These are phyloP conservation scores for Mamestra configurata DNA, from an alignment of 1,140 invertebrate species.

Conservation along the genomic window DNA sequence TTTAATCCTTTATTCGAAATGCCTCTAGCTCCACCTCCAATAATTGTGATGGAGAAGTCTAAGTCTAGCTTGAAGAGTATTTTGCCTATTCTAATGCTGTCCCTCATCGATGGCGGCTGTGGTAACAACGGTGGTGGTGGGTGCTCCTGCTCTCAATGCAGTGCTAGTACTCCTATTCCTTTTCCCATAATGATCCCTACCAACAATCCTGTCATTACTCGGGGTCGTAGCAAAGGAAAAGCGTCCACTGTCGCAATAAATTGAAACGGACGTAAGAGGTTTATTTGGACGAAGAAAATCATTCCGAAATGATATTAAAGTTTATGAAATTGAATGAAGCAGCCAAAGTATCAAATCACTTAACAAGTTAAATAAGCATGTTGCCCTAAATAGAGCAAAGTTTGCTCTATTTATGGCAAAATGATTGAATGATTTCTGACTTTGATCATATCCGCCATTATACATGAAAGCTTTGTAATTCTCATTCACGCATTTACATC, in stretches of 20 bases:
- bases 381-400: too few species aligned
- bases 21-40: constrained; percentile 28
- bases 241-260: too few species aligned
- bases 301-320: too few species aligned
- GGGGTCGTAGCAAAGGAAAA: not conserved
- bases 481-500: too few species aligned
- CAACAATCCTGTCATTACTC: constrained; percentile 38
- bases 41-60: constrained; percentile 58
- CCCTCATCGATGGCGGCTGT: constrained; percentile 61
- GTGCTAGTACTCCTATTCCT: constrained; percentile 20
- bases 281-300: too few species aligned
- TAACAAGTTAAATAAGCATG: too few species aligned
- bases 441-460: too few species aligned
- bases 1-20: constrained; percentile 38
- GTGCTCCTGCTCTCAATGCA: constrained; percentile 54
- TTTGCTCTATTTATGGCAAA: too few species aligned
- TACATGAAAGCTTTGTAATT: too few species aligned
- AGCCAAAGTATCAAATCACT: too few species aligned
- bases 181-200: constrained; percentile 49
- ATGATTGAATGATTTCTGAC: too few species aligned
- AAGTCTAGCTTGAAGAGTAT: constrained; percentile 62
- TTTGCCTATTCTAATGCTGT: constrained; percentile 67
- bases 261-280: not conserved
- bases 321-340: too few species aligned
- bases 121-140: constrained; percentile 45